These are phyloP conservation scores for Petrophora chlorosata DNA, from an alignment of 2,888 invertebrate genomes.

Conservation along the genomic window DNA sequence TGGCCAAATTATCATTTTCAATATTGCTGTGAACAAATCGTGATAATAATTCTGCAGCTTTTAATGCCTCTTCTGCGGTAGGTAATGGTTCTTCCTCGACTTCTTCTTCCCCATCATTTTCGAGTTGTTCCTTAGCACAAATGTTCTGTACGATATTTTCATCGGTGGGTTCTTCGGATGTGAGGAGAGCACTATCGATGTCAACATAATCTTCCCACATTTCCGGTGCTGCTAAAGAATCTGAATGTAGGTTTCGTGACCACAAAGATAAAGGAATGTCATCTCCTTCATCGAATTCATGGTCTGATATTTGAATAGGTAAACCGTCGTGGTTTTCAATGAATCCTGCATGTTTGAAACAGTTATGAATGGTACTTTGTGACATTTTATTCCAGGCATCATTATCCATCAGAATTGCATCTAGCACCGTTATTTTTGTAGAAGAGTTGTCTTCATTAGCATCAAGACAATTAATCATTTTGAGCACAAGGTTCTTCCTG, in stretches of 20 bases:
- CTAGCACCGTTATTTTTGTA: not conserved
- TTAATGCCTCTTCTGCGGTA: not conserved
- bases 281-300: slow-evolving; percentile 34
- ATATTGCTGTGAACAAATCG: not conserved
- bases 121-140: slow-evolving; percentile 32
- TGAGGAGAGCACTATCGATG: slow-evolving; percentile 37
- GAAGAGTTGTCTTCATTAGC: not conserved
- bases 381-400: not conserved
- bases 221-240: slow-evolving; percentile 35
- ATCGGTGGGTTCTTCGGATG: slow-evolving; percentile 38
- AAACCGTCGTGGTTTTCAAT: slow-evolving; percentile 32
- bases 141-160: slow-evolving; percentile 38
- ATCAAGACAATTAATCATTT: not conserved
- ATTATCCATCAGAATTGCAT: not conserved
- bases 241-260: too few relatives aligned
- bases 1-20: not conserved
- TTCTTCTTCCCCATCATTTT: slow-evolving; percentile 18
- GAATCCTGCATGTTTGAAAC: slow-evolving; percentile 29
- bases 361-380: slow-evolving; percentile 12
- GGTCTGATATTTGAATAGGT: slow-evolving; percentile 33
- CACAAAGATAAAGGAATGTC: slow-evolving; percentile 37
- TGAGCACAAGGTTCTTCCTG: not conserved
- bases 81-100: slow-evolving; percentile 3
- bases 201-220: slow-evolving; percentile 38
- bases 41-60: not conserved